These are phyloP conservation scores for Cossypha heuglini DNA, from an alignment of 2,797 vertebrate genomes.

Conservation along the genomic window DNA sequence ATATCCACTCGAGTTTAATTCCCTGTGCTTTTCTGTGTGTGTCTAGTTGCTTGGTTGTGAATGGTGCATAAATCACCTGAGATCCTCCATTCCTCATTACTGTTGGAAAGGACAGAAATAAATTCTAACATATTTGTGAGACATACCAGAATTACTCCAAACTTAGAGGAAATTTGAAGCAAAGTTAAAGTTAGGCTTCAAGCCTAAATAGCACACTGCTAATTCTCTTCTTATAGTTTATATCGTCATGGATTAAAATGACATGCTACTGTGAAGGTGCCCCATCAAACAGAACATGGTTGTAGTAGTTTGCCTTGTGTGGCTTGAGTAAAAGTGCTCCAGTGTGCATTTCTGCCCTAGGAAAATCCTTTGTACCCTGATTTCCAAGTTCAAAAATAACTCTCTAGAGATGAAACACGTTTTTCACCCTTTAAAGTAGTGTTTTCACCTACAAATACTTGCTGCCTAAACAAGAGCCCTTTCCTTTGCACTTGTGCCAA, in stretches of 20 bases:
- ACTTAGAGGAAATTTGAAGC: background rate
- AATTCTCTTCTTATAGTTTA: background rate
- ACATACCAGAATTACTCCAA: background rate
- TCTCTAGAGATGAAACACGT: background rate
- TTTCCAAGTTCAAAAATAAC: slow-evolving; percentile 35
- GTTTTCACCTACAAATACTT: slow-evolving; percentile 41
- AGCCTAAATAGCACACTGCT: background rate
- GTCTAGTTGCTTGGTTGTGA: background rate
- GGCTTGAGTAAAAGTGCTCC: background rate
- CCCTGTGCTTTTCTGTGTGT: background rate
- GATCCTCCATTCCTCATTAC: background rate
- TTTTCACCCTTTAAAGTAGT: slow-evolving; percentile 25
- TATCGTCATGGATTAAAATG: background rate
- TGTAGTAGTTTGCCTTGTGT: background rate
- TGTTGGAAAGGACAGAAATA: background rate
- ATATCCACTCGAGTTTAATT: background rate
- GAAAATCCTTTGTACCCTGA: background rate
- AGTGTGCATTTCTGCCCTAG: background rate
- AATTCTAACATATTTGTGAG: background rate
- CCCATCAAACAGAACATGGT: background rate
- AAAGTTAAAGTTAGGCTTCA: background rate
- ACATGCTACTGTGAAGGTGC: background rate
- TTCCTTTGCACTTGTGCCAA: slow-evolving; percentile 58
- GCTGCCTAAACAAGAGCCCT: slow-evolving; percentile 41
- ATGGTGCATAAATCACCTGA: background rate